These are phyloP conservation scores for Phoxinus dragarum DNA, from an alignment of 2,797 vertebrate genomes.

Conservation along the genomic window DNA sequence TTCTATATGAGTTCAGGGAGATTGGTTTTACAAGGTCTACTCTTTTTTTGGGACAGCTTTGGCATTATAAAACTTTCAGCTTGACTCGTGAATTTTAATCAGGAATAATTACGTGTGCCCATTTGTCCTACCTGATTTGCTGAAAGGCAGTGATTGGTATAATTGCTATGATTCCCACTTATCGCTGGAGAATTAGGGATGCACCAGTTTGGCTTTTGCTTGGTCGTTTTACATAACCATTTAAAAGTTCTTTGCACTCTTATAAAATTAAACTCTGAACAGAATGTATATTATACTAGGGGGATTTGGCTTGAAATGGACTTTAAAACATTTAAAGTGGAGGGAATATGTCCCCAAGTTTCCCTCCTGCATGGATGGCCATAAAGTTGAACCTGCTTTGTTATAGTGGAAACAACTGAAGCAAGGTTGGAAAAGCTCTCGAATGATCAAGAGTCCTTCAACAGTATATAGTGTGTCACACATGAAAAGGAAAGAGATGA, in stretches of 20 bases:
- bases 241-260: background rate
- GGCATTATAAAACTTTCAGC: background rate
- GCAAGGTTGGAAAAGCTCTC: constrained; percentile 4
- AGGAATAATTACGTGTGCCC: background rate
- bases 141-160: background rate
- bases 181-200: background rate
- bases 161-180: background rate
- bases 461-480: background rate
- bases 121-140: background rate
- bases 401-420: constrained; percentile 3
- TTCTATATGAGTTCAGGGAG: background rate
- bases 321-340: background rate
- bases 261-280: background rate
- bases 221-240: background rate
- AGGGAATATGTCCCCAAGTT: background rate
- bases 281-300: background rate
- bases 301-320: background rate
- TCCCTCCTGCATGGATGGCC: background rate
- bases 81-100: background rate
- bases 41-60: background rate
- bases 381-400: background rate
- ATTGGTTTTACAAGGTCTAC: background rate
- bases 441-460: constrained; percentile 15
- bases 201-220: background rate
- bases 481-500: background rate